These are phyloP conservation scores for Forbesichthys agassizii DNA, from an alignment of 2,113 vertebrate species.

Conservation along the genomic window DNA sequence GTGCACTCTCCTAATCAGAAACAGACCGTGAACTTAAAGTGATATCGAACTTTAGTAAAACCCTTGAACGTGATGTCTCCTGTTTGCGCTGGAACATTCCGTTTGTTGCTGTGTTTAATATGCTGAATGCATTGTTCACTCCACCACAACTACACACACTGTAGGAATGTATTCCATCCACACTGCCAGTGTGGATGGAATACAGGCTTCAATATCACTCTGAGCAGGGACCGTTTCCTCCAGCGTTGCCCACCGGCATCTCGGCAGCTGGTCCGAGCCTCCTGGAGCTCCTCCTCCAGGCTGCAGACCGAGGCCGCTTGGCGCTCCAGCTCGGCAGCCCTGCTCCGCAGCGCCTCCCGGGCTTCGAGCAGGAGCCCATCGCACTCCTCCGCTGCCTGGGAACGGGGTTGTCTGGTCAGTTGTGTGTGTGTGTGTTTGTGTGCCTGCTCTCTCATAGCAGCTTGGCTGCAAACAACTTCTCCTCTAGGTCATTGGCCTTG, in stretches of 20 bases:
- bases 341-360: constrained; percentile 51
- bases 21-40: no score
- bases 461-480: no score
- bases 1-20: no score
- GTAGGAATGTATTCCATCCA: background rate
- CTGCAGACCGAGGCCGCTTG: constrained; percentile 28
- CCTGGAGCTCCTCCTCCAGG: constrained; percentile 54
- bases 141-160: no score
- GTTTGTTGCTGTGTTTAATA: no score
- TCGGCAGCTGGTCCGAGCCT: constrained; percentile 48
- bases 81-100: no score
- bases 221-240: no score
- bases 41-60: background rate
- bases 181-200: no score
- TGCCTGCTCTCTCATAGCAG: background rate
- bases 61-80: background rate
- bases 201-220: no score
- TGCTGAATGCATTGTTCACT: no score
- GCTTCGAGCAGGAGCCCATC: constrained; percentile 44
- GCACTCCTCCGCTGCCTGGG: constrained; percentile 38
- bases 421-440: constrained; percentile 15
- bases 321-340: constrained; percentile 58
- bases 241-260: constrained; percentile 54
- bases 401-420: background rate
- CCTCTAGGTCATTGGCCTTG: constrained; percentile 9